Evolutionary conservation across 2,888 invertebrate genomes (phyloP).

Genomic region (Labia minor): DNA sequence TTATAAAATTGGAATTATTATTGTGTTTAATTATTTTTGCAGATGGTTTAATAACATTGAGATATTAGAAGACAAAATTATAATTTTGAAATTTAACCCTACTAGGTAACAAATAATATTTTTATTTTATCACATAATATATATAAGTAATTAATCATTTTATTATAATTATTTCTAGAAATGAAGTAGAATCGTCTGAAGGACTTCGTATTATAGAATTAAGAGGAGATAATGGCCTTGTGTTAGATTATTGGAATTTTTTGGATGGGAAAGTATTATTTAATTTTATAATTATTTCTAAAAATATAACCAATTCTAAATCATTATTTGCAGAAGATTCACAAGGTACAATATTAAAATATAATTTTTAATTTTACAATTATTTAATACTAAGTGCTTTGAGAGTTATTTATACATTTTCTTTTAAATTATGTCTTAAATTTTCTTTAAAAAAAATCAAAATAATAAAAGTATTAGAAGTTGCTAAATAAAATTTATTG

Average conservation of each 20-base stretch:
- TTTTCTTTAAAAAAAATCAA: too few relatives aligned
- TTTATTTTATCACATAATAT: too few relatives aligned
- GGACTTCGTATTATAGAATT: slow-evolving; percentile 57
- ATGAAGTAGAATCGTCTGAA: slow-evolving; percentile 49
- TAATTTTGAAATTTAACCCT: neutral
- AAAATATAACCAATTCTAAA: neutral
- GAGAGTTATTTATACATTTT: too few relatives aligned
- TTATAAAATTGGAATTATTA: too few relatives aligned
- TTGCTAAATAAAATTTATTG: too few relatives aligned
- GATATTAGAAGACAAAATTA: too few relatives aligned
- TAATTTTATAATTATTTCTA: neutral
- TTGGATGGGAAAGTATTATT: slow-evolving; percentile 16
- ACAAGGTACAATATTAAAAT: neutral
- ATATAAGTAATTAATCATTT: neutral
- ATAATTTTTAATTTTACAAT: neutral
- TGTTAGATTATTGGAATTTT: slow-evolving; percentile 53
- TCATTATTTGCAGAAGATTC: neutral
- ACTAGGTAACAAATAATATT: neutral
- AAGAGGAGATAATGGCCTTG: slow-evolving; percentile 48
- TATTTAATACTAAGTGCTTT: too few relatives aligned
- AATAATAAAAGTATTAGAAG: too few relatives aligned
- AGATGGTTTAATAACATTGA: too few relatives aligned
- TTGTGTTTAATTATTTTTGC: too few relatives aligned
- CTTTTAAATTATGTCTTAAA: too few relatives aligned
- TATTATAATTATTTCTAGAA: slow-evolving; percentile 33